Evolutionary conservation across 2,888 invertebrate genomes (phyloP).

Genomic region (Hypsopygia costalis): DNA sequence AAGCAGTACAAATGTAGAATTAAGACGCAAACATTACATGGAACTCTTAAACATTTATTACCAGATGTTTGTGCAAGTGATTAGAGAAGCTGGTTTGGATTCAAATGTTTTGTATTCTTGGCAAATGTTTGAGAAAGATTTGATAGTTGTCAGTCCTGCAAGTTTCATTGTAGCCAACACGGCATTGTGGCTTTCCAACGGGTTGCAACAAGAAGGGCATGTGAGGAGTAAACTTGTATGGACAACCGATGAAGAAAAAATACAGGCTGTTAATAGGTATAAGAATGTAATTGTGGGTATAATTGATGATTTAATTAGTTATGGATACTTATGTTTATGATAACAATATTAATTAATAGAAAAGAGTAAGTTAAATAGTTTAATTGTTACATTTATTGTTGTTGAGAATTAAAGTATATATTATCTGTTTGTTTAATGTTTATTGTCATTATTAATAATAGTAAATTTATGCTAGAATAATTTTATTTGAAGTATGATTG

Average conservation of each 20-base stretch:
- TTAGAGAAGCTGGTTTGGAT: conserved; percentile 31
- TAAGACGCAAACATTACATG: conserved; percentile 37
- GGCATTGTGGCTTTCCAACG: conserved; percentile 59
- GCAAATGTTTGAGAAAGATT: conserved; percentile 45
- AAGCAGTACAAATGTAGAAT: conserved; percentile 44
- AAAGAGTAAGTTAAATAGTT: too few species aligned
- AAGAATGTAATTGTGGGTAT: conserved; percentile 44
- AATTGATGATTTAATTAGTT: conserved; percentile 49
- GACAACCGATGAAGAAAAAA: conserved; percentile 39
- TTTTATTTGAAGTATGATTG: too few species aligned
- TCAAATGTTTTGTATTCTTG: conserved; percentile 38
- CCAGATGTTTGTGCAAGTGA: conserved; percentile 33
- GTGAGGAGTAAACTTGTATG: conserved; percentile 52
- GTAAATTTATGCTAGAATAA: too few species aligned
- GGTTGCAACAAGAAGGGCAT: conserved; percentile 65
- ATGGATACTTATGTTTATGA: conserved; percentile 35
- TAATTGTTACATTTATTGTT: too few species aligned
- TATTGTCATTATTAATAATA: too few species aligned
- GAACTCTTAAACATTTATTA: conserved; percentile 50
- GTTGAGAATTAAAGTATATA: too few species aligned
- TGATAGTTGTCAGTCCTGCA: conserved; percentile 51
- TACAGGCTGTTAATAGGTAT: conserved; percentile 40
- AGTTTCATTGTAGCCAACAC: conserved; percentile 63
- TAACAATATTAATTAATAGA: too few species aligned
- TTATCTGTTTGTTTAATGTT: too few species aligned